Evolutionary conservation across 2,113 vertebrate genomes (phyloP), one percentile per base, ranked within the genome.

Genomic region (Pontoporia blainvillei): DNA sequence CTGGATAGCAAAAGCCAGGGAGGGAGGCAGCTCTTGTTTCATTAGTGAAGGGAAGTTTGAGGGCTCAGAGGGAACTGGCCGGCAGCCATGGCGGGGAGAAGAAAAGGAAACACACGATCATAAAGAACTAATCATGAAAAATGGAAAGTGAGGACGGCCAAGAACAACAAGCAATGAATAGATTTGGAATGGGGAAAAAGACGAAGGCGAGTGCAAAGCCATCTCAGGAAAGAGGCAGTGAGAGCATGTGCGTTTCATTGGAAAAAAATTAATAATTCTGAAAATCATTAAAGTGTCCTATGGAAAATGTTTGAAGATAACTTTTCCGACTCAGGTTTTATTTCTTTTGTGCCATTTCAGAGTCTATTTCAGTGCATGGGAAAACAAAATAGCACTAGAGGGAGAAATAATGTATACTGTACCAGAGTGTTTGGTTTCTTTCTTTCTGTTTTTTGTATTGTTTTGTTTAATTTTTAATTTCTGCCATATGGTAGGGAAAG

Each of bases 121-220:
- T 98, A 98, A 99, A 99, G 98, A 98, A 98, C 98, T 98, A 99
- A 99, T 99, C 98, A 98, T 98, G 98, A 99, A 99, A 99, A 98
- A 99, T 98, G 98, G 98, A 99, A 98, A 98, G 98, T 97, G 97
- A 98, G 96, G 96, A 94, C 36, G 85, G 99, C 99, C 99, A 99
- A 99, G 98, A 98, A 98, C 98, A 99, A 99, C 98, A 99, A 98
- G 97, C 97, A 98, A 98, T 98, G 98, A 99, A 99, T 98, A 99
- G 98, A 98, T 96, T 95, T 98, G 11, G 29, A 97, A 82, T 87
- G 82, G 46, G 87, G 94, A 67, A 72, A 36, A 89, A 92, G 75
- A 93, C 29, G 8, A 96, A 83, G 85, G 96, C 93, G 98, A 98
- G 98, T 73, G 93, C 91, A 95, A 96, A 97, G 78, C 2, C 4